Evolutionary conservation across 2,113 vertebrate species (phyloP).

Genomic region (Aythya baeri): DNA sequence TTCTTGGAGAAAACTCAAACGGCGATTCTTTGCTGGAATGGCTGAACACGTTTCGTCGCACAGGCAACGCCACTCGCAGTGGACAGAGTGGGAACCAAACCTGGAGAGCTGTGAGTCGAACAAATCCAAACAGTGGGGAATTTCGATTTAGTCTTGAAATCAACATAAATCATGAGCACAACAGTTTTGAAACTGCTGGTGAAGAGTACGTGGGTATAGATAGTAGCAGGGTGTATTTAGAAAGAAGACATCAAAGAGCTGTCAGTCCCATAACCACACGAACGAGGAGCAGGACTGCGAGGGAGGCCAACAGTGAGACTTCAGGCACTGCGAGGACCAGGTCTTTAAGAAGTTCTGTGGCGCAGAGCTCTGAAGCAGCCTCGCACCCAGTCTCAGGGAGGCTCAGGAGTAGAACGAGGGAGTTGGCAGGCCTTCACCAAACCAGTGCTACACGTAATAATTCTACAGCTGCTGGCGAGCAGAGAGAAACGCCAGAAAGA

Average conservation of each 20-base stretch:
- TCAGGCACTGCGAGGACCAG: constrained; percentile 62
- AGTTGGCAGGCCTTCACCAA: background rate
- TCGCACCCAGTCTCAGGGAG: constrained; percentile 48
- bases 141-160: constrained; percentile 96
- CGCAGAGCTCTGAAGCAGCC: constrained; percentile 65
- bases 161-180: constrained; percentile 93
- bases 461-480: constrained; percentile 8
- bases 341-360: constrained; percentile 59
- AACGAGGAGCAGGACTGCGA: constrained; percentile 80
- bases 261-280: constrained; percentile 74
- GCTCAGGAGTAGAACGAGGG: constrained; percentile 66
- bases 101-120: constrained; percentile 94
- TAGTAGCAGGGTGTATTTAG: constrained; percentile 19
- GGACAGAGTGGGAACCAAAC: constrained; percentile 96
- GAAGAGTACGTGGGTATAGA: constrained; percentile 61
- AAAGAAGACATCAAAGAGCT: constrained; percentile 47
- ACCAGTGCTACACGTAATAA: background rate
- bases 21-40: constrained; percentile 91
- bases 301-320: background rate
- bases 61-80: constrained; percentile 91
- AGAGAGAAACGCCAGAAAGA: constrained; percentile 43
- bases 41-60: constrained; percentile 91
- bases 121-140: constrained; percentile 92
- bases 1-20: constrained; percentile 81
- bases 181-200: constrained; percentile 63